Percentiles rank a stretch among this genome's conserved stretches.
phyloP scores from a whole-genome alignment of 53 echinoderm and acorn worm genomes.

The Zoroaster sp. region DNA sequence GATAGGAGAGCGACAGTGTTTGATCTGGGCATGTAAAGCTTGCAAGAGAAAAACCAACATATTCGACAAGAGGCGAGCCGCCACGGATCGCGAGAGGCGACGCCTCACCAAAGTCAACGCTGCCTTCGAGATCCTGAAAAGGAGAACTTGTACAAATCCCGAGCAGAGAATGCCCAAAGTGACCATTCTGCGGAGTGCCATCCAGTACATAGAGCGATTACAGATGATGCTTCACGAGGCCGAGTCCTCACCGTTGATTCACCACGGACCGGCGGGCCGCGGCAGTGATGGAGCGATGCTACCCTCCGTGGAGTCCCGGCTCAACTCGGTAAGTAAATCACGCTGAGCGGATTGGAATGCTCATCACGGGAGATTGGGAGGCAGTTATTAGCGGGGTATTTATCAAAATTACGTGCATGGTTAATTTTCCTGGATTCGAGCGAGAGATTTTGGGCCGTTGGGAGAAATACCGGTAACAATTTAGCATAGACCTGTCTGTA shows the following conservation, averaged over 20 bases:
- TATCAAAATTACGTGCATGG: conserved; percentile 30
- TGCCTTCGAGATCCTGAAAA: conserved; percentile 87
- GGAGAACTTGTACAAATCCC: conserved; percentile 81
- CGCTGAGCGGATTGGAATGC: background rate
- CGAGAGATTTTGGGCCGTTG: background rate
- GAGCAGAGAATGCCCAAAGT: conserved; percentile 86
- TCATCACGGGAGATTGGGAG: background rate
- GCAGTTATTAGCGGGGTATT: conserved; percentile 14
- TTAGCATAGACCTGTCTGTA: too few relatives aligned
- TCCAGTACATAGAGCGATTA: conserved; percentile 88
- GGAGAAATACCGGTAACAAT: too few relatives aligned
- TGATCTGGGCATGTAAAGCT: conserved; percentile 89
- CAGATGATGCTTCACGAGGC: conserved; percentile 89
- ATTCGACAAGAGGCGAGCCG: conserved; percentile 85
- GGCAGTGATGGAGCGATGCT: conserved; percentile 60
- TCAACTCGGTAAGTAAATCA: conserved; percentile 30
- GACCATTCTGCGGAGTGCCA: conserved; percentile 87
- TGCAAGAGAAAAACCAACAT: conserved; percentile 84
- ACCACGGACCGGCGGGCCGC: conserved; percentile 20
- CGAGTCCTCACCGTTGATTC: conserved; percentile 63
- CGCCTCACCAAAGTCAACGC: conserved; percentile 88
- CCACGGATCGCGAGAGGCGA: conserved; percentile 85
- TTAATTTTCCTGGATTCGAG: background rate
- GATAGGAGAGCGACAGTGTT: conserved; percentile 73
- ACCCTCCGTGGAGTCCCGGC: conserved; percentile 34